Conservation (phyloP, 2,888 invertebrate genomes). For the Eupithecia vulgata region DNA sequence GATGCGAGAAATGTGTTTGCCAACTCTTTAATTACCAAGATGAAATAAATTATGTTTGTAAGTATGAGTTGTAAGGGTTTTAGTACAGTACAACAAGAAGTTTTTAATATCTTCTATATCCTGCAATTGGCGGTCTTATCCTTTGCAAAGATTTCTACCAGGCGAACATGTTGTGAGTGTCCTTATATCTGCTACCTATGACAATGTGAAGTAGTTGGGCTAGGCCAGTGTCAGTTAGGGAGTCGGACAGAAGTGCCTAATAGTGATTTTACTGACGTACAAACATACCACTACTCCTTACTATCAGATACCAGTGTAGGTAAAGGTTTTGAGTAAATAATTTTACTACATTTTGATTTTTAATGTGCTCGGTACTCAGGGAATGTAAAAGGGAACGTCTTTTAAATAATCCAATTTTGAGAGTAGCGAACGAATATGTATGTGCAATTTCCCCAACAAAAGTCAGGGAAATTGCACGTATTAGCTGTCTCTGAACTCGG, state of each 20-base stretch:
- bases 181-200: background rate
- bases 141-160: background rate
- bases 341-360: background rate
- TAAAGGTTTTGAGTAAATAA: background rate
- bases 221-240: background rate
- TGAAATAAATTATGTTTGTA: background rate
- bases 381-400: background rate
- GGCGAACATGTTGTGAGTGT: background rate
- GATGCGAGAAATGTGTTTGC: background rate
- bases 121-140: background rate
- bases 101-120: background rate
- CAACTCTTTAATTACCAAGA: background rate
- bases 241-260: background rate
- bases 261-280: background rate
- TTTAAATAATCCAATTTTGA: background rate
- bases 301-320: background rate
- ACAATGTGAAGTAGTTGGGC: background rate
- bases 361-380: background rate
- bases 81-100: background rate
- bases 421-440: background rate
- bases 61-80: background rate
- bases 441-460: background rate
- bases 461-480: too few species aligned
- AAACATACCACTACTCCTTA: background rate
- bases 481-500: background rate